phyloP scores from a whole-genome alignment of 2,797 vertebrate genomes.

The Pseudotriccus pelzelni region DNA sequence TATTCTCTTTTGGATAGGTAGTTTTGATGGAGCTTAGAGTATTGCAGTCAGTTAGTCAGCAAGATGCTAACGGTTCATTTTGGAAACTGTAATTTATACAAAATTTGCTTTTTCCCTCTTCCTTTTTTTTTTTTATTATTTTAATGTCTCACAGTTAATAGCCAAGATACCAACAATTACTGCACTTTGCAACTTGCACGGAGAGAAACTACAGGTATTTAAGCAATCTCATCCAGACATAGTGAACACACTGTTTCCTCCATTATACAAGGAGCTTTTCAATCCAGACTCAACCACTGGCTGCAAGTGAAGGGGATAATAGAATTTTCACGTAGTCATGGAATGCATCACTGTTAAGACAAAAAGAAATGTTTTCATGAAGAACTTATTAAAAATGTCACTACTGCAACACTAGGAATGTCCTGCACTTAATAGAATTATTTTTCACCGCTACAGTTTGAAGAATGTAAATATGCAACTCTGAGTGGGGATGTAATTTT shows the following conservation, averaged over 20 bases:
- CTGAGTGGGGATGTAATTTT: slow-evolving; percentile 83
- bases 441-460: slow-evolving; percentile 99
- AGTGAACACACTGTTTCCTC: slow-evolving; percentile 97
- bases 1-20: background rate
- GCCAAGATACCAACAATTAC: slow-evolving; percentile 97
- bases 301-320: slow-evolving; percentile 90
- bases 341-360: slow-evolving; percentile 79
- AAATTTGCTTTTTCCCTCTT: background rate
- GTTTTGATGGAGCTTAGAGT: background rate
- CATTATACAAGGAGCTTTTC: slow-evolving; percentile 99
- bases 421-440: slow-evolving; percentile 95
- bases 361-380: slow-evolving; percentile 80
- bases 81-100: background rate
- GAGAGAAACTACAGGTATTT: slow-evolving; percentile 98
- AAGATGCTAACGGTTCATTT: background rate
- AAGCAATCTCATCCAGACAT: slow-evolving; percentile 98
- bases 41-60: background rate
- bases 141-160: slow-evolving; percentile 86
- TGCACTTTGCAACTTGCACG: slow-evolving; percentile 96
- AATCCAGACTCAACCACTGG: slow-evolving; percentile 92
- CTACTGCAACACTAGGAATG: slow-evolving; percentile 97
- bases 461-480: slow-evolving; percentile 99
- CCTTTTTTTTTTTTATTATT: background rate
- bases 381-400: slow-evolving; percentile 79
- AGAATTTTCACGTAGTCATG: slow-evolving; percentile 74